These are phyloP conservation scores for Tadarida brasiliensis DNA, from an alignment of 2,797 vertebrate species.

Conservation along the genomic window DNA sequence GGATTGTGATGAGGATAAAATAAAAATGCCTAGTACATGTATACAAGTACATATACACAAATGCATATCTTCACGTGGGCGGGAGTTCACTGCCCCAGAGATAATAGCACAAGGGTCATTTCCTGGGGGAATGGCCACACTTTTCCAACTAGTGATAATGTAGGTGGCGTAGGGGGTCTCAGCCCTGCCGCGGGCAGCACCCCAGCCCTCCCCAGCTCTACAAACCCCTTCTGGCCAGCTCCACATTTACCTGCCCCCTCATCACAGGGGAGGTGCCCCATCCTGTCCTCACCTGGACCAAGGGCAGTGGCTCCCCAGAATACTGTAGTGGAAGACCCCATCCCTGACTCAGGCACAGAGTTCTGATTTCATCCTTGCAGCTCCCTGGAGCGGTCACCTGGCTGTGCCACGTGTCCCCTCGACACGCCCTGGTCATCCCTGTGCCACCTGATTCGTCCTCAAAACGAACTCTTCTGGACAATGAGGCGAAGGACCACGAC, in stretches of 20 bases:
- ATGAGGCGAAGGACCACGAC: background rate
- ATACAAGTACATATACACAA: background rate
- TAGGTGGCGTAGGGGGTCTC: background rate
- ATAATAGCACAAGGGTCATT: background rate
- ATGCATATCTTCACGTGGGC: background rate
- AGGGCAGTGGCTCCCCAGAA: background rate
- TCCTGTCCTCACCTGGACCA: background rate
- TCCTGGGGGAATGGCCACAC: background rate
- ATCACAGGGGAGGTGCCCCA: background rate
- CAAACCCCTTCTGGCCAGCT: background rate
- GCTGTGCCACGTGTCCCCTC: background rate
- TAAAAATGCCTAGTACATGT: background rate
- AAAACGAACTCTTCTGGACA: background rate
- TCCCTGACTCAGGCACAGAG: background rate
- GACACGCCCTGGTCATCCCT: too few relatives aligned
- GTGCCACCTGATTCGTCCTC: background rate
- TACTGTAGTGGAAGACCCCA: background rate
- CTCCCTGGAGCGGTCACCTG: background rate
- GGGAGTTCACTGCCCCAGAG: background rate
- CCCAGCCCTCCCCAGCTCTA: background rate
- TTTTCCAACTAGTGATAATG: background rate
- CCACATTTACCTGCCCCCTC: background rate
- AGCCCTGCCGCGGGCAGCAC: rapidly evolving
- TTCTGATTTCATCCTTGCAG: background rate
- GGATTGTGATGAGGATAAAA: background rate